phyloP scores from a whole-genome alignment of 2,113 vertebrate species.

The Grammomys surdaster region DNA sequence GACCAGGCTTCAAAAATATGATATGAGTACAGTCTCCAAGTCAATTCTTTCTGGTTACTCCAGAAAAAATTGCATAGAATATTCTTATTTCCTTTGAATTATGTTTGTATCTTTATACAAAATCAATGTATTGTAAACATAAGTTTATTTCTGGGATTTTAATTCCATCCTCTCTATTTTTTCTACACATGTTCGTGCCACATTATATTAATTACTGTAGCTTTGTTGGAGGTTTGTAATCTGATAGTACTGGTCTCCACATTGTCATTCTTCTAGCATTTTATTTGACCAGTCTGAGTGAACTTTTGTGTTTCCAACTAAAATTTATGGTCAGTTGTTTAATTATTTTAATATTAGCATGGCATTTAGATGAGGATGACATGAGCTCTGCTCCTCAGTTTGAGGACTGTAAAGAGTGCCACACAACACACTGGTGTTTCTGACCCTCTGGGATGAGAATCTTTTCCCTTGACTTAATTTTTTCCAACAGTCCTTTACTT shows the following conservation, averaged over 20 bases:
- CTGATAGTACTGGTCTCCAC: background rate
- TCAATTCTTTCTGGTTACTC: background rate
- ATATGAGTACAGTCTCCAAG: background rate
- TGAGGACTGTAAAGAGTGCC: background rate
- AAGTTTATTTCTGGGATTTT: background rate
- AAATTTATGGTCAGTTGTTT: background rate
- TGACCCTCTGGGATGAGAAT: background rate
- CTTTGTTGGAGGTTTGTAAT: slow-evolving; percentile 34
- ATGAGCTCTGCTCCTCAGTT: background rate
- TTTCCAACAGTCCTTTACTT: background rate
- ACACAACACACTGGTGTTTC: background rate
- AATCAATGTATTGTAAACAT: slow-evolving; percentile 16
- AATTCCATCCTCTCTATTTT: background rate
- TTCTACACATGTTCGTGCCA: background rate
- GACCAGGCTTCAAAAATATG: too few species aligned
- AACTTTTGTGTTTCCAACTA: background rate
- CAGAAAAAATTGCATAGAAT: background rate
- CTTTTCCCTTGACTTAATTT: slow-evolving; percentile 9
- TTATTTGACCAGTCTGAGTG: background rate
- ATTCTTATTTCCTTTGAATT: background rate
- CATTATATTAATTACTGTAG: background rate
- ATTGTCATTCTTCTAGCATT: background rate
- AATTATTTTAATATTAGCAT: background rate
- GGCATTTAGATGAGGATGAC: background rate
- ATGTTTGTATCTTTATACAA: background rate